Evolutionary conservation across 2,113 vertebrate species (phyloP).

Genomic region (Peromyscus polionotus): DNA sequence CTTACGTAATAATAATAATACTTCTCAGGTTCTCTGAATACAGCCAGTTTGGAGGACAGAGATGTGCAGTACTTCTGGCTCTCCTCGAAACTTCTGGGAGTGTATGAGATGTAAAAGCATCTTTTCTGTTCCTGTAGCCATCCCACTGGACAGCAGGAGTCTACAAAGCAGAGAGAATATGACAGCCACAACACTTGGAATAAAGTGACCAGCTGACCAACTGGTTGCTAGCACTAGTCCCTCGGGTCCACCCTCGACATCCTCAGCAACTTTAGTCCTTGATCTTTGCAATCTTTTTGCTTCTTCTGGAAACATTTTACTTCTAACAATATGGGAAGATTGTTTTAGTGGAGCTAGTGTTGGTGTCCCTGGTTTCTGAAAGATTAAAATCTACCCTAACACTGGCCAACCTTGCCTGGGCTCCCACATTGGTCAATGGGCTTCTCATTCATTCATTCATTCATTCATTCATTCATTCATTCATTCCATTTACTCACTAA

Average conservation of each 20-base stretch:
- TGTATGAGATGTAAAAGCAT: conserved; percentile 65
- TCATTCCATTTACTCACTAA: background rate
- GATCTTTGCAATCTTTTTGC: background rate
- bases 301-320: background rate
- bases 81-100: accelerated
- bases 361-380: background rate
- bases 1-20: background rate
- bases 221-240: background rate
- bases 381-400: background rate
- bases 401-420: background rate
- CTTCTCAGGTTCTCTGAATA: accelerated
- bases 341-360: background rate
- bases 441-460: background rate
- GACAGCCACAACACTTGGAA: background rate
- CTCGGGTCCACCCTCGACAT: background rate
- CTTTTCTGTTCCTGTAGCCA: background rate
- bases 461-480: background rate
- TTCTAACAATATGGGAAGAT: conserved; percentile 32
- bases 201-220: background rate
- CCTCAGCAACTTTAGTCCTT: background rate
- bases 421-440: background rate
- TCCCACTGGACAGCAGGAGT: conserved; percentile 67
- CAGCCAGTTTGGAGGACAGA: conserved; percentile 54
- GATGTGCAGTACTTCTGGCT: conserved; percentile 36
- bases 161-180: conserved; percentile 25